Evolutionary conservation across 2,888 invertebrate genomes (phyloP), one percentile per base, ranked within the genome.

Genomic region (Dromius quadrimaculatus): DNA sequence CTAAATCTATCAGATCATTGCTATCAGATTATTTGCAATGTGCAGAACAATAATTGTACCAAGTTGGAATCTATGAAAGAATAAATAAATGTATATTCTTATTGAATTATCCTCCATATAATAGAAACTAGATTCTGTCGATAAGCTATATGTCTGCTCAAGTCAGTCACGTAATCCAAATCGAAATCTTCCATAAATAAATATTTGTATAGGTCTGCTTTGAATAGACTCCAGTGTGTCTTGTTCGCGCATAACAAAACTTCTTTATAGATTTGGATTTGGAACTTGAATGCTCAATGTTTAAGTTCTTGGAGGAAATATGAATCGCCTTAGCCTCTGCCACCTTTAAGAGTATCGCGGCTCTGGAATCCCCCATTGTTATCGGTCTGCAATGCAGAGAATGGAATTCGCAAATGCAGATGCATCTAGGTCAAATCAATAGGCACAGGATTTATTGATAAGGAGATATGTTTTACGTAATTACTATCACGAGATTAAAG

Each of bases 391-490:
- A 36, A 34, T 59, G 59, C 59, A 11, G 34, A 34, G 59, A 38
- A 38, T 28, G 8, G 28, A 28, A 54, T 36, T 59, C 19, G 36
- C n/a, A 59, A 59, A 19, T 36, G 59, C 36, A 59, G 59, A 59
- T 59, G 59, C 59, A 59, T 20, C 59, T 59, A 36, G 59, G 59
- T 59, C 59, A 57, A 20, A 59, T 36, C 59, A 36, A 59, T 59
- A 59, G 59, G 36, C 36, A 17, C 15, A 13, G 23, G 20, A 13
- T 15, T 23, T 28, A 54, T 54, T 28, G 50, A 54, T 54, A 17
- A 54, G n/a, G n/a, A n/a, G n/a, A n/a, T n/a, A n/a, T n/a, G n/a
- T n/a, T n/a, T n/a, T n/a, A n/a, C n/a, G n/a, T n/a, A n/a, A n/a
- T n/a, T n/a, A n/a, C n/a, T n/a, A n/a, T n/a, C n/a, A n/a, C n/a